A percentile compares a stretch with the other conserved stretches of the same genome.
Conservation (phyloP, 2,113 vertebrate species). For the Brachyhypopomus gauderio region DNA sequence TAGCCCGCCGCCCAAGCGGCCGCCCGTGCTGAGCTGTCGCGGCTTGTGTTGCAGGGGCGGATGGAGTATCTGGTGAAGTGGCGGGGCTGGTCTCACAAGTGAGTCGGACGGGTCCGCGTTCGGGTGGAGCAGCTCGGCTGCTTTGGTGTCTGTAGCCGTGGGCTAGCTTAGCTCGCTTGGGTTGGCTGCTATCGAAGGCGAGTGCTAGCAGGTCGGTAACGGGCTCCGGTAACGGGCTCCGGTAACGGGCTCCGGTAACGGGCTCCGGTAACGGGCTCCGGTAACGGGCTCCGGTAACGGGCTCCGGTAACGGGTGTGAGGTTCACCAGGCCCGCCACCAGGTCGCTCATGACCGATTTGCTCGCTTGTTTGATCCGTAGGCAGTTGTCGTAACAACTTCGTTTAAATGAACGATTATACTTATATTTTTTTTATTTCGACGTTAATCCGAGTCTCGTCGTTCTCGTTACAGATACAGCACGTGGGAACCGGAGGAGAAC, state of each 20-base stretch:
- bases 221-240: constrained; percentile 28
- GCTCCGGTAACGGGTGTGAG: constrained; percentile 19
- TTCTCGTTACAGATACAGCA: constrained; percentile 86
- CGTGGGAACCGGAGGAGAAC: constrained; percentile 98
- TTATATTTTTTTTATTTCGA: background rate
- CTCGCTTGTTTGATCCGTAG: background rate
- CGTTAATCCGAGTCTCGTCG: background rate
- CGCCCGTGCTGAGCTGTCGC: constrained; percentile 40
- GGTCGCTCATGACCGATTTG: background rate
- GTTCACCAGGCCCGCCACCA: constrained; percentile 28
- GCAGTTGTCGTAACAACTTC: background rate
- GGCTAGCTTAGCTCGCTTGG: constrained; percentile 13
- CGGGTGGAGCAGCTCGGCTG: background rate
- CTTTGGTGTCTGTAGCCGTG: background rate
- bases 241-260: constrained; percentile 34
- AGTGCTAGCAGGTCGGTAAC: constrained; percentile 48
- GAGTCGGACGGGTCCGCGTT: constrained; percentile 72
- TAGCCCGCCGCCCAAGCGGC: constrained; percentile 47
- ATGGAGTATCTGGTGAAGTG: constrained; percentile 99
- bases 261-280: constrained; percentile 43
- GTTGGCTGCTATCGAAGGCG: background rate
- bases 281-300: constrained; percentile 33
- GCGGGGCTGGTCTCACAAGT: constrained; percentile 99
- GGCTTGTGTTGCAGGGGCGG: constrained; percentile 81
- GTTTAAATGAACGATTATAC: background rate